Evolutionary conservation across 2,797 vertebrate species (phyloP).

Genomic region (Momotus momota): DNA sequence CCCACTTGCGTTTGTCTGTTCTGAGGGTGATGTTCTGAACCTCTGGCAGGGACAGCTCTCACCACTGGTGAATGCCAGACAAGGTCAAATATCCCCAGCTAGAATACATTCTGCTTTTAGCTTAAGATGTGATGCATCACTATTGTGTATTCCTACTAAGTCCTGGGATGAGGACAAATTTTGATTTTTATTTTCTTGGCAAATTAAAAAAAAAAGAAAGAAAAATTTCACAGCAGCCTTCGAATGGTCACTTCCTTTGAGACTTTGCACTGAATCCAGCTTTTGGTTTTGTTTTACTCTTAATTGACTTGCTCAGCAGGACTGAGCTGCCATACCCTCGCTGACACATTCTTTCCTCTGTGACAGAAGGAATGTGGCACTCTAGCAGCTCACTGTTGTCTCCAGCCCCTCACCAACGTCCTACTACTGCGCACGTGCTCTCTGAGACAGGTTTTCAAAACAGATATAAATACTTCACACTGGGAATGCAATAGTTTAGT

Average conservation of each 20-base stretch:
- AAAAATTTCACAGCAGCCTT: not conserved
- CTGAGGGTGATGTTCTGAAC: not conserved
- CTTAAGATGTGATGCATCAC: not conserved
- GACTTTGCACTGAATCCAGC: not conserved
- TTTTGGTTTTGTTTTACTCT: constrained; percentile 54
- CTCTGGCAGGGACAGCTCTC: not conserved
- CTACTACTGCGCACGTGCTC: not conserved
- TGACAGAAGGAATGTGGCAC: not conserved
- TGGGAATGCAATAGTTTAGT: not conserved
- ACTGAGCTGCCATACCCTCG: not conserved
- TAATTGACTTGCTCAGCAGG: not conserved
- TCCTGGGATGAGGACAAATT: not conserved
- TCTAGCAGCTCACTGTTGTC: not conserved
- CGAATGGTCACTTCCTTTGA: not conserved
- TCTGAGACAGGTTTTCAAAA: not conserved
- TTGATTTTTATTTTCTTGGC: not conserved
- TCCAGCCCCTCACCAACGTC: not conserved
- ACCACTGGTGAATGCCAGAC: not conserved
- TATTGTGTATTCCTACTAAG: not conserved
- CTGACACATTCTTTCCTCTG: constrained; percentile 33
- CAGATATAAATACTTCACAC: not conserved
- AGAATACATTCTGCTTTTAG: not conserved
- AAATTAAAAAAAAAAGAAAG: not conserved
- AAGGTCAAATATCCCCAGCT: not conserved
- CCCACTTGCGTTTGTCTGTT: not conserved